Base-by-base conservation (phyloP, 2,797 vertebrate species). In the Sebastolobus alascanus region DNA sequence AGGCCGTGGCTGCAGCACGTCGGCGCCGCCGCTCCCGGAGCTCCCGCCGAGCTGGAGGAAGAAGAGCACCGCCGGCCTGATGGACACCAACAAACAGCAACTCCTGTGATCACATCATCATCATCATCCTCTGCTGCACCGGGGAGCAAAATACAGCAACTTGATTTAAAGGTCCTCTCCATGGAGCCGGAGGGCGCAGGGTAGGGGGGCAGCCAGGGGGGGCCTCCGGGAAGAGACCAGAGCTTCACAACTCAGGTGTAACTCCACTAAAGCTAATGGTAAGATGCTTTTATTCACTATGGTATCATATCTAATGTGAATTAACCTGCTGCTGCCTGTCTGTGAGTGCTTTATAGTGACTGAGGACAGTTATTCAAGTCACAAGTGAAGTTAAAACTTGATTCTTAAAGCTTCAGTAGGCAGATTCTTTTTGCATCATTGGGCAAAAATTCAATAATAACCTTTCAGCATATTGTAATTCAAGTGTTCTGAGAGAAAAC, bases 251-350 rank as follows among this genome's bases (percentile, higher is more conserved):
- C 40, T 75, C 14, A 69, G 69, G 27, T 65, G n/a, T 9, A 52
- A 65, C 72, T 71, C 27, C 54, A 85, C 67, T 20, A 40, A 65
- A 38, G 31, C 82, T 84, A 52, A 91, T 91, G 90, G 90, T 91
- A 61, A 75, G 67, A 46, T 1, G 31, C 8, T 40, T 35, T 29
- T 11, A 38, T 9, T 12, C 50, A 11, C 22, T 7, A 27, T 6
- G 56, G 40, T 63, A 1, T 25, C 12, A 63, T 12, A 18, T 6
- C 25, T 61, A 8, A 18, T 2, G 25, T 54, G 10, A 20, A 50
- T 20, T 0, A 50, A 18, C 50, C 50, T 54, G 50, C 50, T 50
- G 46, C 46, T 43, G 1, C 0, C 37, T 40, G 38, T 16, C 43
- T 46, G 0, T 46, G 43, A 46, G 43, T 46, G 43, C 43, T 46